Conservation (phyloP, 2,113 vertebrate species). For the Conger conger region DNA sequence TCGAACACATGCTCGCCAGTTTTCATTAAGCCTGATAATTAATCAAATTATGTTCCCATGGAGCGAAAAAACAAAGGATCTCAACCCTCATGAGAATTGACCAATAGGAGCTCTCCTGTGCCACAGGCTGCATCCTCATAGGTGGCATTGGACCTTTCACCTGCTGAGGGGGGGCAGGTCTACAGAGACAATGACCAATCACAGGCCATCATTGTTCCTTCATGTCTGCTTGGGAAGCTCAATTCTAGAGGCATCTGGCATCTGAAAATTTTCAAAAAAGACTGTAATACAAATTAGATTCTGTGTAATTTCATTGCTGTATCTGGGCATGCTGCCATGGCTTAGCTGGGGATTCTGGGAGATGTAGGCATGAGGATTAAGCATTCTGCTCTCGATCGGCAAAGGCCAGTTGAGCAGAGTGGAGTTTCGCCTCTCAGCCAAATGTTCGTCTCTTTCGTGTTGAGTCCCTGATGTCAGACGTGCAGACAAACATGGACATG, state of each 20-base stretch:
- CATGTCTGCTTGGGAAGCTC: neutral
- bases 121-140: neutral
- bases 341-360: neutral
- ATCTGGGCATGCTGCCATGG: too few species aligned
- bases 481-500: too few species aligned
- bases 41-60: too few species aligned
- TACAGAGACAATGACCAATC: neutral
- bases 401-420: neutral
- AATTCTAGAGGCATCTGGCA: neutral
- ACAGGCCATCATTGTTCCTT: neutral
- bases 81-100: too few species aligned
- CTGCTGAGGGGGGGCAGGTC: neutral
- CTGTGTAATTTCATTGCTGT: neutral
- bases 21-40: too few species aligned
- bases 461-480: too few species aligned
- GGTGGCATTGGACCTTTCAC: too few species aligned
- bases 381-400: neutral
- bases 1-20: too few species aligned
- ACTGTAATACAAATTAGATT: neutral
- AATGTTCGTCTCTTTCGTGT: too few species aligned
- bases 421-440: too few species aligned
- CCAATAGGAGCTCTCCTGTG: neutral
- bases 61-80: too few species aligned
- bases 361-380: neutral
- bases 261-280: neutral